phyloP scores from a whole-genome alignment of 2,113 vertebrate genomes.

The Lepus europaeus region DNA sequence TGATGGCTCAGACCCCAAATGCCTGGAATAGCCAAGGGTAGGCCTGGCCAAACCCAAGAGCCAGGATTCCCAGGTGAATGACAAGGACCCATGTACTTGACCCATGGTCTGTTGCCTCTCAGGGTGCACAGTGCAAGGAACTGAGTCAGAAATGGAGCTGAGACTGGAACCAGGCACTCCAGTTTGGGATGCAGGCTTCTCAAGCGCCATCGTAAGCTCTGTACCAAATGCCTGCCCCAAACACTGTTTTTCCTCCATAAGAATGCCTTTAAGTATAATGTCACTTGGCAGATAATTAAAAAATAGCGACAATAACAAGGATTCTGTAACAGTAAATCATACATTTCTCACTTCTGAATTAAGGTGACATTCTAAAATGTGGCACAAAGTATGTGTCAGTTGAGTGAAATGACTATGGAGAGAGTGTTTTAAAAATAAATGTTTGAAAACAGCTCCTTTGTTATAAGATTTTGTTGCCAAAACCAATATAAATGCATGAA shows the following conservation, averaged over 20 bases:
- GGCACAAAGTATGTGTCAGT: background rate
- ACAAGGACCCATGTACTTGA: too few relatives aligned
- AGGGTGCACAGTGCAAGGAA: too few relatives aligned
- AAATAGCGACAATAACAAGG: background rate
- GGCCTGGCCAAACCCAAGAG: too few relatives aligned
- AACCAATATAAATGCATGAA: conserved; percentile 20
- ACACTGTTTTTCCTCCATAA: background rate
- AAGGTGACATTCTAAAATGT: conserved; percentile 21
- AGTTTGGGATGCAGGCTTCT: too few relatives aligned
- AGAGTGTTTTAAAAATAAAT: background rate
- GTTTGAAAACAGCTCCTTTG: conserved; percentile 30
- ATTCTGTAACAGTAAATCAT: background rate
- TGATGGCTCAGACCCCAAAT: too few relatives aligned
- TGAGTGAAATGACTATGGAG: background rate
- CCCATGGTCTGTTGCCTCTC: too few relatives aligned
- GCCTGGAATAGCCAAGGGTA: too few relatives aligned
- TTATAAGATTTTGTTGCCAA: background rate
- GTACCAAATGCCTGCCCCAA: too few relatives aligned
- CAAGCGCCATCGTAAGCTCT: too few relatives aligned
- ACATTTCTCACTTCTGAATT: conserved; percentile 13
- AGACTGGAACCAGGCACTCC: too few relatives aligned
- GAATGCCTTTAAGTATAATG: background rate
- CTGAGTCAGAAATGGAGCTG: too few relatives aligned
- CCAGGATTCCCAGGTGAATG: too few relatives aligned
- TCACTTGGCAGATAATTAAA: conserved; percentile 5